Evolutionary conservation across 1,140 invertebrate genomes (phyloP).

Genomic region (Leptopilina clavipes): DNA sequence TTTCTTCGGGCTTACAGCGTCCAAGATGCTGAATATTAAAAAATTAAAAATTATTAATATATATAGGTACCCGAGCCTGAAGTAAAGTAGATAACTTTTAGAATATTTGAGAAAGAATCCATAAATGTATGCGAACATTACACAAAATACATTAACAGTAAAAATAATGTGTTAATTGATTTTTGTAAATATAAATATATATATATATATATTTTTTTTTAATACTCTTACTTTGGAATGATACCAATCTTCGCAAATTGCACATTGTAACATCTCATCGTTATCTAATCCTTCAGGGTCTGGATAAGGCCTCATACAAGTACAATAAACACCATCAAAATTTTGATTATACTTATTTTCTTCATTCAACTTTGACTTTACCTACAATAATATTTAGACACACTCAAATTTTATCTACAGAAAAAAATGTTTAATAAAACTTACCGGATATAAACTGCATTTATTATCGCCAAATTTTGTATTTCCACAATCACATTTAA

Average conservation of each 20-base stretch:
- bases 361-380: conserved; percentile 75
- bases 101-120: too few species aligned
- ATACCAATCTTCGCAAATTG: conserved; percentile 98
- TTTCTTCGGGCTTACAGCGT: conserved; percentile 74
- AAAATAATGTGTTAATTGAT: too few species aligned
- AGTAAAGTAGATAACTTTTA: too few species aligned
- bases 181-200: too few species aligned
- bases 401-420: background rate
- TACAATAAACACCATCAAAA: conserved; percentile 94
- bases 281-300: conserved; percentile 87
- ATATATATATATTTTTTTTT: conserved; percentile 4
- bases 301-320: conserved; percentile 95
- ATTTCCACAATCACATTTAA: conserved; percentile 98
- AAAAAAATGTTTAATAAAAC: conserved; percentile 40
- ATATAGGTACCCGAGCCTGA: too few species aligned
- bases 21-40: conserved; percentile 80
- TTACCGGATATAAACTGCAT: conserved; percentile 83
- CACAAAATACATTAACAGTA: too few species aligned
- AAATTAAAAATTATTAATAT: conserved; percentile 40
- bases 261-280: conserved; percentile 98
- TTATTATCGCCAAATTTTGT: conserved; percentile 83
- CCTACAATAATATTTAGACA: conserved; percentile 2
- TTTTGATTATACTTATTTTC: conserved; percentile 96
- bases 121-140: too few species aligned
- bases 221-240: conserved; percentile 80